phyloP scores from a whole-genome alignment of 2,888 invertebrate genomes.

The Rhorus exstirpatorius region DNA sequence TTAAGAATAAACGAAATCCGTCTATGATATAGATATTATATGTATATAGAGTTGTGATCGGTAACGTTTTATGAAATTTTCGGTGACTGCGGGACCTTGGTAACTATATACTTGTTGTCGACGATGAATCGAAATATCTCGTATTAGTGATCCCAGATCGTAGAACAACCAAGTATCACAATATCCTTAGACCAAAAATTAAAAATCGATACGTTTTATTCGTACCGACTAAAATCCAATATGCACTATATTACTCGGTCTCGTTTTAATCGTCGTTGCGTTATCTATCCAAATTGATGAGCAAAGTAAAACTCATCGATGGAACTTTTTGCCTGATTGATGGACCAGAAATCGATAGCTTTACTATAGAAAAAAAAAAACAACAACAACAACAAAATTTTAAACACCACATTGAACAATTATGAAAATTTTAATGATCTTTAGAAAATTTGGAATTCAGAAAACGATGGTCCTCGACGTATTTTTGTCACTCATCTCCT shows the following conservation, averaged over 20 bases:
- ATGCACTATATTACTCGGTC: slow-evolving; percentile 50
- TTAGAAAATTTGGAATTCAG: slow-evolving; percentile 12
- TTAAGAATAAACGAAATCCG: slow-evolving; percentile 56
- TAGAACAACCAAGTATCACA: slow-evolving; percentile 43
- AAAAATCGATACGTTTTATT: slow-evolving; percentile 53
- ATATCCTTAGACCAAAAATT: slow-evolving; percentile 63
- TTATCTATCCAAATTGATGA: slow-evolving; percentile 18
- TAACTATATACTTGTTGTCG: slow-evolving; percentile 41
- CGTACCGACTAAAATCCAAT: slow-evolving; percentile 49
- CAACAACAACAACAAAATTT: no score
- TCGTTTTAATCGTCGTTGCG: slow-evolving; percentile 17
- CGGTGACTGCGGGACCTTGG: slow-evolving; percentile 71
- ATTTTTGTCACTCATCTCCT: slow-evolving; percentile 30
- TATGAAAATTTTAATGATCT: slow-evolving; percentile 40
- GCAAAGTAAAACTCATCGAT: slow-evolving; percentile 2
- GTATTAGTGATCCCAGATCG: slow-evolving; percentile 48
- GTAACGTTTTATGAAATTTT: slow-evolving; percentile 37
- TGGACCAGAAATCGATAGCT: slow-evolving; percentile 66
- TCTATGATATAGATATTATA: slow-evolving; percentile 46
- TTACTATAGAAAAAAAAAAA: slow-evolving; percentile 43
- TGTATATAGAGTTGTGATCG: slow-evolving; percentile 7
- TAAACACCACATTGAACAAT: slow-evolving; percentile 19
- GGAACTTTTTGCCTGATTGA: slow-evolving; percentile 48
- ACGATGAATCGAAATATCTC: slow-evolving; percentile 62
- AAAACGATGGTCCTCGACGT: slow-evolving; percentile 13